These are phyloP conservation scores for Harmothoe impar DNA, from an alignment of 2,888 invertebrate species.

Conservation along the genomic window DNA sequence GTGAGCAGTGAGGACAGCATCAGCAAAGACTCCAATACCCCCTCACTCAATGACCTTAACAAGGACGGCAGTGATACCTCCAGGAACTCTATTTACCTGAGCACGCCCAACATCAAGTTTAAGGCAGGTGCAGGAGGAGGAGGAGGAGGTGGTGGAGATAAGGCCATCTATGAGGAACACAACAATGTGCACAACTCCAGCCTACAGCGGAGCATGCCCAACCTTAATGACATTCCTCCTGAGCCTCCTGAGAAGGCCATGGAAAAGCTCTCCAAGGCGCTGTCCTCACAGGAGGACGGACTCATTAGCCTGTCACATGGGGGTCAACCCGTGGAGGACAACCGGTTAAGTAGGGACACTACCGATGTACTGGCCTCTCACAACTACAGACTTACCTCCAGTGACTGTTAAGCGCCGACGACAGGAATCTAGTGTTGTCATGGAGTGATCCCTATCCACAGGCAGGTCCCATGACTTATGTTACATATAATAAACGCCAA, in stretches of 20 bases:
- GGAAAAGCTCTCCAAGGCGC: constrained; percentile 51
- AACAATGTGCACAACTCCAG: constrained; percentile 56
- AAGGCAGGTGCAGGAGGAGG: constrained; percentile 33
- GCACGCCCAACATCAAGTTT: constrained; percentile 66
- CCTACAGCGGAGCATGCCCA: constrained; percentile 61
- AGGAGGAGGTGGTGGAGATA: background rate
- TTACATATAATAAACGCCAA: no score
- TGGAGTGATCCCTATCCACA: background rate
- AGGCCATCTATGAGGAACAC: constrained; percentile 9
- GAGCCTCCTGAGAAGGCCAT: constrained; percentile 28
- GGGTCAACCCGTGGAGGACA: background rate
- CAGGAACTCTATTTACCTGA: constrained; percentile 63
- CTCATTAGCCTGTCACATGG: constrained; percentile 52
- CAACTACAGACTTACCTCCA: constrained; percentile 57
- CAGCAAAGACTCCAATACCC: background rate
- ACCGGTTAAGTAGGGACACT: constrained; percentile 54
- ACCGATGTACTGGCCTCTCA: constrained; percentile 7
- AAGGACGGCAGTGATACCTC: constrained; percentile 64
- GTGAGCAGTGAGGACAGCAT: constrained; percentile 50
- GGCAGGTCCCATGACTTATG: no score
- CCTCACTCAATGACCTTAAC: constrained; percentile 66
- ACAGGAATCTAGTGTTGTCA: background rate
- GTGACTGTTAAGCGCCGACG: constrained; percentile 50
- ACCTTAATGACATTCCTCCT: constrained; percentile 39
- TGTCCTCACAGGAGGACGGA: constrained; percentile 60